phyloP scores from a whole-genome alignment of 2,797 vertebrate species.

The Erethizon dorsatum region DNA sequence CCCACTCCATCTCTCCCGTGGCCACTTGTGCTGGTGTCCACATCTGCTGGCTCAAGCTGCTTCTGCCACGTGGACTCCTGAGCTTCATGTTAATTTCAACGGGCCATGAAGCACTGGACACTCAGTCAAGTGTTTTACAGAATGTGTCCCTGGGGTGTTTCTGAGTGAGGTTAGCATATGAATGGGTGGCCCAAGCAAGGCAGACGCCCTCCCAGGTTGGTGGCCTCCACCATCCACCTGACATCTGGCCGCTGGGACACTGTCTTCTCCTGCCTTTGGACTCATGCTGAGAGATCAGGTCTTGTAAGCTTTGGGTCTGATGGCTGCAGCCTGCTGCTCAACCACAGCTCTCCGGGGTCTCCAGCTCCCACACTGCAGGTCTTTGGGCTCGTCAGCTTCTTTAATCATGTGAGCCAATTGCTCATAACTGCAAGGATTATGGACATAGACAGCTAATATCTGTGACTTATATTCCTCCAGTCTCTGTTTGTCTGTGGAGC shows the following conservation, averaged over 20 bases:
- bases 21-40: neutral
- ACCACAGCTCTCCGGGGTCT: accelerated
- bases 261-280: accelerated
- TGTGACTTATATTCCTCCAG: neutral
- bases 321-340: accelerated
- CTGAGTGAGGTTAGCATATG: accelerated
- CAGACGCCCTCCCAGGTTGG: accelerated
- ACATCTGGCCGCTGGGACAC: accelerated
- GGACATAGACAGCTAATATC: neutral
- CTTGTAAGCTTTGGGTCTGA: accelerated
- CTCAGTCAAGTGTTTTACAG: accelerated
- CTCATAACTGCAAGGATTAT: no score
- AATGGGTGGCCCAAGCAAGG: accelerated
- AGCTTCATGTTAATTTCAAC: accelerated
- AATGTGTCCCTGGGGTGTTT: accelerated
- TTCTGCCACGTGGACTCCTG: accelerated
- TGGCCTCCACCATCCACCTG: accelerated
- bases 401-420: neutral
- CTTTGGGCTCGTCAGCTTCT: neutral
- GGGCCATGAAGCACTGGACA: accelerated
- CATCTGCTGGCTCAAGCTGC: neutral
- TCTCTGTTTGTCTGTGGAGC: neutral
- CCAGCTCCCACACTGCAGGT: neutral
- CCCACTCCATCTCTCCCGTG: accelerated
- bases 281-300: accelerated